Conservation (phyloP, 2,888 invertebrate genomes). For the Allacma fusca region DNA sequence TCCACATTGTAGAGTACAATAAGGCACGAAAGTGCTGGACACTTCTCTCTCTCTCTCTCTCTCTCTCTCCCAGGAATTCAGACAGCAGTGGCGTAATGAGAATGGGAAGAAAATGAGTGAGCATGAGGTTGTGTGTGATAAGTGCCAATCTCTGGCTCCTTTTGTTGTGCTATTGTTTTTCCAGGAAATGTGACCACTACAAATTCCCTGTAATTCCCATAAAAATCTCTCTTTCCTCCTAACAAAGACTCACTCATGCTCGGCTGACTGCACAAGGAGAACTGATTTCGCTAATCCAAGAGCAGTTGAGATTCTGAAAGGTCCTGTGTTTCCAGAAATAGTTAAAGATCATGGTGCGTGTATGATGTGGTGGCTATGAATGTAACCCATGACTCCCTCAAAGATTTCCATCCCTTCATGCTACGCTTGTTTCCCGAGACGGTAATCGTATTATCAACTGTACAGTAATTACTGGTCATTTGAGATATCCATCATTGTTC, state of each 20-base stretch:
- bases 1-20: too few relatives aligned
- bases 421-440: not conserved
- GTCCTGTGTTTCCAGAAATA: too few relatives aligned
- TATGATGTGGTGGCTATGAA: too few relatives aligned
- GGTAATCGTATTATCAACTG: constrained; percentile 13
- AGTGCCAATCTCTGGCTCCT: not conserved
- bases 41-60: too few relatives aligned
- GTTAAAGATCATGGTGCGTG: too few relatives aligned
- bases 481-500: not conserved
- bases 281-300: not conserved
- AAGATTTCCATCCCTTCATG: not conserved
- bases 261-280: not conserved
- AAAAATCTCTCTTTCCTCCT: not conserved
- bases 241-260: not conserved
- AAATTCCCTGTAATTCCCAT: not conserved
- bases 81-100: too few relatives aligned
- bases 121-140: not conserved
- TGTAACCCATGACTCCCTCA: too few relatives aligned
- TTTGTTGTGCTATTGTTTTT: constrained; percentile 27
- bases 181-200: constrained; percentile 31
- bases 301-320: too few relatives aligned
- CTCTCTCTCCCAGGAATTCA: too few relatives aligned
- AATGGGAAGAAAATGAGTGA: not conserved
- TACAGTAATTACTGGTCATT: constrained; percentile 13
- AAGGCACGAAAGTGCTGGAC: too few relatives aligned